Percentiles rank a stretch among this genome's conserved stretches.
Conservation (phyloP, 2,113 vertebrate genomes). For the Diphyllodes magnificus region DNA sequence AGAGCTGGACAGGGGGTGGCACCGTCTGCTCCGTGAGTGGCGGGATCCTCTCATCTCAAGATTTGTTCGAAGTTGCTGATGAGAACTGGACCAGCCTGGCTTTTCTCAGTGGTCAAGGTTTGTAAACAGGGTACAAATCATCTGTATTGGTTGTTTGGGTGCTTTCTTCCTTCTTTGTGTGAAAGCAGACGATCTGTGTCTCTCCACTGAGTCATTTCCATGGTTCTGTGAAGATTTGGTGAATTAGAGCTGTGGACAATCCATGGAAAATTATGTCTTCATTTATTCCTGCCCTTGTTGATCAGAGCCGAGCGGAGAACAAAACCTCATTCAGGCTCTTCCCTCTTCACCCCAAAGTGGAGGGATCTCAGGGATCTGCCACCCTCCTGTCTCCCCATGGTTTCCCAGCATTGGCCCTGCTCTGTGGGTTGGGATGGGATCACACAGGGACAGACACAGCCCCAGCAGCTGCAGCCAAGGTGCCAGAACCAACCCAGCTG, state of each 20-base stretch:
- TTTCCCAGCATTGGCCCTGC: neutral
- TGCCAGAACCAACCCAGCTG: neutral
- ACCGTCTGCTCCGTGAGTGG: rapidly evolving
- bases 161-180: neutral
- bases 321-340: neutral
- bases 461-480: neutral
- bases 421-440: neutral
- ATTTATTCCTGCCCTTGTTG: neutral
- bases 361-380: neutral
- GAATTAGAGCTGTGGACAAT: neutral
- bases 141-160: neutral
- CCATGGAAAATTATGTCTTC: neutral
- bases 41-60: neutral
- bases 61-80: neutral
- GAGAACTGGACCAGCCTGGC: neutral
- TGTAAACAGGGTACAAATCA: neutral
- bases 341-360: neutral
- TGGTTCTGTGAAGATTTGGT: neutral
- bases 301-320: rapidly evolving
- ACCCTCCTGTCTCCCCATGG: neutral
- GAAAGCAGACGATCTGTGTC: neutral
- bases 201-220: neutral
- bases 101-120: neutral
- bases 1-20: neutral
- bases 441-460: neutral